Percentiles rank a stretch among this genome's conserved stretches.
Conservation (phyloP, 2,797 vertebrate species). For the Okamejei kenojei region DNA sequence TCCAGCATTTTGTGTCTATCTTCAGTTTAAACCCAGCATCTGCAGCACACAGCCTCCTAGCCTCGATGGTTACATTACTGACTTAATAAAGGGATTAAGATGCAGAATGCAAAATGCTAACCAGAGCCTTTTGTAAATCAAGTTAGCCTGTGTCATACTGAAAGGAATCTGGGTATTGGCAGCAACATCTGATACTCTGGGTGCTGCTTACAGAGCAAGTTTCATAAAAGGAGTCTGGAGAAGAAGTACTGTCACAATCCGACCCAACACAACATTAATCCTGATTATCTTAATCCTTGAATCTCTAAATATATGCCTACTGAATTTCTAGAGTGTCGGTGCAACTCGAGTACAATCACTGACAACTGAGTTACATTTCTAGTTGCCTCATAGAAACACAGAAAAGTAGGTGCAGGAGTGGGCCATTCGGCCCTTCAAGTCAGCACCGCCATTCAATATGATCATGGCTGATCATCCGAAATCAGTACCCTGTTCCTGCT, state of each 20-base stretch:
- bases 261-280: slow-evolving; percentile 27
- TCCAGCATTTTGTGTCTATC: no score
- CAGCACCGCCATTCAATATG: no score
- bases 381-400: background rate
- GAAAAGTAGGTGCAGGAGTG: no score
- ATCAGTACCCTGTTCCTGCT: no score
- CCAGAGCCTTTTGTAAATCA: slow-evolving; percentile 24
- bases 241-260: background rate
- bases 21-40: no score
- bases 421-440: no score
- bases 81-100: slow-evolving; percentile 9
- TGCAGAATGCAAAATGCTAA: slow-evolving; percentile 9
- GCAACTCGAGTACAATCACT: background rate
- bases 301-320: background rate
- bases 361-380: background rate
- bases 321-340: background rate
- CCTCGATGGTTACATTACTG: background rate
- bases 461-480: no score
- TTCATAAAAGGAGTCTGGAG: slow-evolving; percentile 12
- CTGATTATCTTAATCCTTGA: slow-evolving; percentile 33
- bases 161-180: slow-evolving; percentile 23
- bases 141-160: slow-evolving; percentile 18
- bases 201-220: background rate
- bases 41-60: background rate
- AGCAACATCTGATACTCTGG: background rate